Base-by-base conservation (phyloP, 2,888 invertebrate genomes). In the Lochmaea crataegi region DNA sequence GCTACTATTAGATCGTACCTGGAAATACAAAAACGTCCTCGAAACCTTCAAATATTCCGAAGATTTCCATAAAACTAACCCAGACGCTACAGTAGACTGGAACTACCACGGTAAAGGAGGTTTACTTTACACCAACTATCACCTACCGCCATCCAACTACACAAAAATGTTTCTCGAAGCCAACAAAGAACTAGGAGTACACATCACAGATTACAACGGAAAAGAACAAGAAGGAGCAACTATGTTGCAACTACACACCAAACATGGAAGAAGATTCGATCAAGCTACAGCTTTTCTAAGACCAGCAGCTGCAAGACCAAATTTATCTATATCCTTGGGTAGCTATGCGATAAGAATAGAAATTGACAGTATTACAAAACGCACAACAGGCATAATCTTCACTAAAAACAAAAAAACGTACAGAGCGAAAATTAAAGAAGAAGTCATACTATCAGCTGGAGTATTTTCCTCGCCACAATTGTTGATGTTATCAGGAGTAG, bases 381-480 rank as follows among this genome's bases (percentile, higher is more conserved):
- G 84, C 12, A 92, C 92, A 0, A 85, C 85, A 1, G 94, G 93
- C 0, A 92, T 94, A 0, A 90, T 92, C 82, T 94, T 93, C 80
- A 80, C 88, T 1, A 92, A 92, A 83, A 87, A 90, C 73, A 89
- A 88, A 1, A 67, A 48, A 63, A 71, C 64, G 12, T 75, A 71
- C 60, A 71, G 67, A 63, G 69, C 63, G n/a, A 63, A 10, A 41
- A 26, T 63, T 9, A 69, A 48, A 48, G 32, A 61, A 76, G 95
- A 94, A 86, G 90, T 96, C 1, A 90, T 96, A 65, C 85, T 96
- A 18, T 90, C 92, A 11, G 94, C 94, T 0, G 96, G 96, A 7
- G 87, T 93, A 0, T 91, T 96, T 38, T 94, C 93, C 75, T 93
- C 95, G 0, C 94, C 96, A 0, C 95, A 96, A 83, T 85, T 96